phyloP scores from a whole-genome alignment of 1,140 invertebrate genomes.

The Drosophila watanabei region DNA sequence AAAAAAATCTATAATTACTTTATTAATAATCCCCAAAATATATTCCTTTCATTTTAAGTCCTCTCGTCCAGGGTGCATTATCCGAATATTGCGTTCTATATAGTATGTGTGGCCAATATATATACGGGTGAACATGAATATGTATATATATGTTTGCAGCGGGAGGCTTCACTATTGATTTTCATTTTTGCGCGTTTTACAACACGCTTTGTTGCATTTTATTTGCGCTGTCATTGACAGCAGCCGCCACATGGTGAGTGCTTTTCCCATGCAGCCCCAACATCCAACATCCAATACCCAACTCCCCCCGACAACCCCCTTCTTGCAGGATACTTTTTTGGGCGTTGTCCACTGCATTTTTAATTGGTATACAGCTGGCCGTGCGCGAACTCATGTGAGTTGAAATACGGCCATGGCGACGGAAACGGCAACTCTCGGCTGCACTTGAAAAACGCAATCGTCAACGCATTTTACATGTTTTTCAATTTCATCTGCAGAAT shows the following conservation, averaged over 20 bases:
- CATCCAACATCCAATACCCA: background rate
- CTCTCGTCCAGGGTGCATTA: slow-evolving; percentile 2
- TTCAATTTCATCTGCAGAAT: slow-evolving; percentile 37
- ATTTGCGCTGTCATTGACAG: slow-evolving; percentile 80
- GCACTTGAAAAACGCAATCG: slow-evolving; percentile 80
- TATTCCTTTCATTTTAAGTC: too few species aligned
- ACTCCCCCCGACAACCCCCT: background rate
- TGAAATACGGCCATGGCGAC: slow-evolving; percentile 11
- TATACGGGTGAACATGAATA: slow-evolving; percentile 5
- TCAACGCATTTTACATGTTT: slow-evolving; percentile 70
- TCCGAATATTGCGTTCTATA: slow-evolving; percentile 31
- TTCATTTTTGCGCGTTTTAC: slow-evolving; percentile 79
- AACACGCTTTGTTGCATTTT: slow-evolving; percentile 78
- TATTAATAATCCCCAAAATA: background rate
- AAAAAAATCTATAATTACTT: too few species aligned
- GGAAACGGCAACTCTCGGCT: slow-evolving; percentile 20
- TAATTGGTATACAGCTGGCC: slow-evolving; percentile 72
- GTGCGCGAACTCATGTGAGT: slow-evolving; percentile 27
- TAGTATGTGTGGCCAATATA: slow-evolving; percentile 1
- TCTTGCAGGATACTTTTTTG: slow-evolving; percentile 66
- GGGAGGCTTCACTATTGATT: slow-evolving; percentile 66
- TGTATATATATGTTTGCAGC: slow-evolving; percentile 12
- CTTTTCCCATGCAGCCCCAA: slow-evolving; percentile 15
- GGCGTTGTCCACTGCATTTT: slow-evolving; percentile 81
- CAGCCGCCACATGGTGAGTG: slow-evolving; percentile 60